Percentiles rank a stretch among this genome's conserved stretches.
Conservation (phyloP, 2,113 vertebrate genomes). For the Alouatta palliata region DNA sequence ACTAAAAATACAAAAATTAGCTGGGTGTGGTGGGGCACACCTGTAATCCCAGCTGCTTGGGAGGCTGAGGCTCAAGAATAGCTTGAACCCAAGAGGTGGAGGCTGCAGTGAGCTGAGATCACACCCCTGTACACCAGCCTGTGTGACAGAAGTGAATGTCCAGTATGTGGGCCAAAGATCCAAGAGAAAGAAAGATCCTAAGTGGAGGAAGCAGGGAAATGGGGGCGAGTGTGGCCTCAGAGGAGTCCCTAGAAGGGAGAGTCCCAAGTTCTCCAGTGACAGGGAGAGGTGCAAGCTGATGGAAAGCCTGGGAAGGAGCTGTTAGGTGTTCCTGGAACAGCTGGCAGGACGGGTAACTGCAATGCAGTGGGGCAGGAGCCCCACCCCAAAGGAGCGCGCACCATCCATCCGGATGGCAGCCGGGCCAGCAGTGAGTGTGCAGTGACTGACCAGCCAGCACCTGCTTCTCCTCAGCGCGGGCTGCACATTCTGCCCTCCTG, state of each 20-base stretch:
- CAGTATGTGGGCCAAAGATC: background rate
- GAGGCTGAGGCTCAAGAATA: no score
- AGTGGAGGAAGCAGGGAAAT: background rate
- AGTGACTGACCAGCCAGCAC: background rate
- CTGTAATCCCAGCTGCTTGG: no score
- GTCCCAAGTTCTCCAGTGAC: background rate
- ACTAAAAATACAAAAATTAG: no score
- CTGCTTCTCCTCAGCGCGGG: background rate
- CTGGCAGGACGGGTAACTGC: background rate
- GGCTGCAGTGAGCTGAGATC: no score
- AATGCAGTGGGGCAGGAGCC: no score
- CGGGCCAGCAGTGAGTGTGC: background rate
- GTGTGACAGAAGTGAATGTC: background rate
- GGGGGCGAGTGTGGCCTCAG: background rate
- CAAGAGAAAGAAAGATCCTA: background rate
- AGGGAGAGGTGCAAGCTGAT: background rate
- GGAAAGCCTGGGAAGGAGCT: background rate
- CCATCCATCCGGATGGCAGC: rapidly evolving
- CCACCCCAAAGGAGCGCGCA: background rate
- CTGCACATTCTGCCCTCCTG: background rate
- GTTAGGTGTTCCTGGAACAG: background rate
- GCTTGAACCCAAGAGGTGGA: no score
- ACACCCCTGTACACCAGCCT: no score
- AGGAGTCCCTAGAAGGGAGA: background rate
- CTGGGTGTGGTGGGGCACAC: no score